phyloP scores from a whole-genome alignment of 1,140 invertebrate species.

The Aphis gossypii region DNA sequence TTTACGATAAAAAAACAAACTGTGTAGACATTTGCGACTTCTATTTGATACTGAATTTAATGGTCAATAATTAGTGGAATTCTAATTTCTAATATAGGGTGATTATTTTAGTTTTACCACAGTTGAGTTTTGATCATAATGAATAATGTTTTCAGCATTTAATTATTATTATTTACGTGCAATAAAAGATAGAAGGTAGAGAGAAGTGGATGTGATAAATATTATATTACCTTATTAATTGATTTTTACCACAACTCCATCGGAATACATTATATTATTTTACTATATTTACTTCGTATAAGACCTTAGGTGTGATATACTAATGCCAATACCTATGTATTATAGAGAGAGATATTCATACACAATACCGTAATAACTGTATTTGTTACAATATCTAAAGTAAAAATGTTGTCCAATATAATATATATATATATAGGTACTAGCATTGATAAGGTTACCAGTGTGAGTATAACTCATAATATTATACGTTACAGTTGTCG shows the following conservation, averaged over 20 bases:
- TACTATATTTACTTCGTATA: background rate
- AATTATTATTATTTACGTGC: too few relatives aligned
- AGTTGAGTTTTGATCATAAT: too few relatives aligned
- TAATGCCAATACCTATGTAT: too few relatives aligned
- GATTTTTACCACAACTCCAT: background rate
- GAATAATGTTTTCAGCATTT: too few relatives aligned
- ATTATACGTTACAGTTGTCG: background rate
- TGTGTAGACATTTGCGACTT: background rate
- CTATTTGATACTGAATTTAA: background rate
- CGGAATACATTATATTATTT: background rate
- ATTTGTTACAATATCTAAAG: background rate
- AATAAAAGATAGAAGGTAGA: too few relatives aligned
- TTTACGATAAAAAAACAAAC: too few relatives aligned
- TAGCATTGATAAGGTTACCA: background rate
- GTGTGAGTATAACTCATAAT: background rate
- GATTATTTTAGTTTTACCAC: too few relatives aligned
- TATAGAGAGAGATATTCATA: background rate
- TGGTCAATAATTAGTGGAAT: too few relatives aligned
- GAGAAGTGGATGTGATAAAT: background rate
- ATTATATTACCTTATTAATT: background rate
- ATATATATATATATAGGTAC: background rate
- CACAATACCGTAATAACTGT: background rate
- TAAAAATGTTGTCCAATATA: background rate
- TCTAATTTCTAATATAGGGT: too few relatives aligned
- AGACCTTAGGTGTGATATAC: background rate